These are phyloP conservation scores for Poeciliopsis infans DNA, from an alignment of 2,797 vertebrate species.

Conservation along the genomic window DNA sequence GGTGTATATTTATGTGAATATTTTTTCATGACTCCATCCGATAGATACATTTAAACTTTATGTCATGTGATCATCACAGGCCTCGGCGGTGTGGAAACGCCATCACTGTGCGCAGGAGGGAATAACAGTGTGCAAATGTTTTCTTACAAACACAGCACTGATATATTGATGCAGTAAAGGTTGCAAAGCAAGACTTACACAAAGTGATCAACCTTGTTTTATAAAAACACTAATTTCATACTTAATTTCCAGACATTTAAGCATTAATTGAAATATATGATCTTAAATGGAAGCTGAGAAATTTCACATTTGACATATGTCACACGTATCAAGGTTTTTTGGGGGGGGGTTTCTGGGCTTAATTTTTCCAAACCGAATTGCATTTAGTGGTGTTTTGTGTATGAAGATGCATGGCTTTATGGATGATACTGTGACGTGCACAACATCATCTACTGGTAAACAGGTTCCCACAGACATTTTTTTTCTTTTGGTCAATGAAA, in stretches of 20 bases:
- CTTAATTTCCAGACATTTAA: neutral
- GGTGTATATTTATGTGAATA: neutral
- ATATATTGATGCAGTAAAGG: neutral
- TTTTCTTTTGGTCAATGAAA: neutral
- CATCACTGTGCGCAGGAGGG: neutral
- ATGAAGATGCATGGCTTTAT: neutral
- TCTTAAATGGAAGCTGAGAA: neutral
- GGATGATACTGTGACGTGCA: neutral
- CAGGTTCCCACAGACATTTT: neutral
- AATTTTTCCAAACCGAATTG: neutral
- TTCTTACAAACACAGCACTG: neutral
- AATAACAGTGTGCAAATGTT: neutral
- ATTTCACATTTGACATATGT: neutral
- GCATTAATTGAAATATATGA: neutral
- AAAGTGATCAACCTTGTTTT: neutral
- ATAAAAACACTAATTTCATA: neutral
- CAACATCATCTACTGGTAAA: neutral
- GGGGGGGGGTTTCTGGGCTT: neutral
- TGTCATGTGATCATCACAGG: neutral
- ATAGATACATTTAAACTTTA: neutral
- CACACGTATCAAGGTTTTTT: neutral
- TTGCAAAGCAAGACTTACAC: neutral
- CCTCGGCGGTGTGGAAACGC: too few relatives aligned
- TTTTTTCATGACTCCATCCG: neutral
- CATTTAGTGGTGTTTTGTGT: neutral